Evolutionary conservation across 2,113 vertebrate genomes (phyloP), one percentile per base, ranked within the genome.

Genomic region (Oryzias woworae): DNA sequence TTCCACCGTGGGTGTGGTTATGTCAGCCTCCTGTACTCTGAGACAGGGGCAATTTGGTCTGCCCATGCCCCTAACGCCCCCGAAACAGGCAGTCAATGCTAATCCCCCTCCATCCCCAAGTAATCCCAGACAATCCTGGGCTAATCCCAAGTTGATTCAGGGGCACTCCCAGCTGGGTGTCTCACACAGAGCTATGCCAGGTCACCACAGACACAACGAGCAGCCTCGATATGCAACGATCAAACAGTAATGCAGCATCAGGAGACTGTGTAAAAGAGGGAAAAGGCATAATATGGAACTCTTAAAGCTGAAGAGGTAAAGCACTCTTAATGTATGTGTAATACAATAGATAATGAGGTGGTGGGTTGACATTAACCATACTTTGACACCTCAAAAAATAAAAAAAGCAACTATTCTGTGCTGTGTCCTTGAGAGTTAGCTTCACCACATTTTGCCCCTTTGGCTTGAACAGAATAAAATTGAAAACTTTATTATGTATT

Each of bases 51-150:
- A 85, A 82, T 87, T 85, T 89, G 82, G 85, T 82, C 87, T 79
- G 73, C 60, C 83, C 77, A 63, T 86, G 78, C 76, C 87, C 89
- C 77, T 88, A 71, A 89, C 89, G 80, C 87, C 87, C 87, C 89
- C 71, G 80, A 92, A 92, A 90, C 90, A 90, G 85, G 84, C 91
- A 91, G 88, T 91, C 89, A 85, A 77, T 81, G 81, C 80, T 92
- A 92, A 93, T 91, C 90, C 87, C 77, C 62, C 75, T 89, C 88
- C 85, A 91, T 90, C 87, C 85, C 88, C 24, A 76, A 77, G 86
- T 90, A 92, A 92, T 92, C 91, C 87, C 85, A 85, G 85, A 90
- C 89, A 91, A 93, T 90, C 88, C 90, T 76, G 73, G 84, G 89
- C 83, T 91, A 92, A 93, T 91, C 91, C 91, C 84, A 75, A 86